Evolutionary conservation across 1,140 invertebrate species (phyloP).

Genomic region (Reticulitermes speratus): DNA sequence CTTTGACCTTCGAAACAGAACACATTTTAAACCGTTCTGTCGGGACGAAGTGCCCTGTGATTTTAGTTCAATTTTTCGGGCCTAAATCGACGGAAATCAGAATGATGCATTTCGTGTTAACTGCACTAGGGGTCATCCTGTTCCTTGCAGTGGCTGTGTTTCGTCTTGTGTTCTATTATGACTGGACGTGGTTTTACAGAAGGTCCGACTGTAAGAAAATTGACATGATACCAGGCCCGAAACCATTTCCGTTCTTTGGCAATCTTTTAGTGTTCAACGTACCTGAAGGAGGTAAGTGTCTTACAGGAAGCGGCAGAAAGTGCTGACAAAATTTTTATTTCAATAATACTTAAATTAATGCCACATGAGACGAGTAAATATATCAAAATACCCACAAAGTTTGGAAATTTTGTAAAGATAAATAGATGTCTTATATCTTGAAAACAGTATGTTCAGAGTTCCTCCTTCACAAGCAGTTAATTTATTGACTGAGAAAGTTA

Average conservation of each 20-base stretch:
- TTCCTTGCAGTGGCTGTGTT: background rate
- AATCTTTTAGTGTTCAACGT: background rate
- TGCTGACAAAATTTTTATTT: too few relatives aligned
- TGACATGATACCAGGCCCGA: background rate
- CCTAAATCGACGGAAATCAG: background rate
- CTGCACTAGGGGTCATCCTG: background rate
- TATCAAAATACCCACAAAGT: too few relatives aligned
- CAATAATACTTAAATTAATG: too few relatives aligned
- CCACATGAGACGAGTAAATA: too few relatives aligned
- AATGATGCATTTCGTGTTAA: background rate
- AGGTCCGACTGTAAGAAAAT: background rate
- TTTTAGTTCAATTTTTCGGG: background rate
- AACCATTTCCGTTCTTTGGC: background rate
- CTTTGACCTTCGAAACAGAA: too few relatives aligned
- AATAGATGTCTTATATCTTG: too few relatives aligned
- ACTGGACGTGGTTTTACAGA: background rate
- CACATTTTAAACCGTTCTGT: too few relatives aligned
- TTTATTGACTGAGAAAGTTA: too few relatives aligned
- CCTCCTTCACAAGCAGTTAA: too few relatives aligned
- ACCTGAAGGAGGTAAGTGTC: background rate
- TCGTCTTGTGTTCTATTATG: background rate
- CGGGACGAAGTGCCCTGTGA: background rate
- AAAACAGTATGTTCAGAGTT: too few relatives aligned
- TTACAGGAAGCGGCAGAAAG: too few relatives aligned
- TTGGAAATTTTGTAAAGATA: too few relatives aligned